Evolutionary conservation across 2,113 vertebrate genomes (phyloP).

Genomic region (Pseudorasbora parva): DNA sequence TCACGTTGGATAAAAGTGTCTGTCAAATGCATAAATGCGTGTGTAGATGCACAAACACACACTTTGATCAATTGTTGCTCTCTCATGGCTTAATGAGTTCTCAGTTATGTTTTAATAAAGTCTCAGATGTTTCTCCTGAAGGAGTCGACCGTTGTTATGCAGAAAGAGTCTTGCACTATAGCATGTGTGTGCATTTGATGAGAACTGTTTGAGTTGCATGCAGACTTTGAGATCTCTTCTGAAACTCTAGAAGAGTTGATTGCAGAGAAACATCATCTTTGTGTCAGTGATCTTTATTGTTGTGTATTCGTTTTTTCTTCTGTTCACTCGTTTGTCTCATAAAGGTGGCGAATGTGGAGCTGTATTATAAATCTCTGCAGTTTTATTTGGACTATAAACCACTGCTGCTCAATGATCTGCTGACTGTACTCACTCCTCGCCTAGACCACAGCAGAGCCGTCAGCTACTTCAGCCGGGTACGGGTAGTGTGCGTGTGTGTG

Average conservation of each 20-base stretch:
- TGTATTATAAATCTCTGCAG: conserved; percentile 89
- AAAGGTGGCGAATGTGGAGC: conserved; percentile 89
- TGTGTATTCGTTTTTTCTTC: background rate
- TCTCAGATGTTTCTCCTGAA: background rate
- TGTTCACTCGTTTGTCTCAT: background rate
- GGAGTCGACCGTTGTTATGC: background rate
- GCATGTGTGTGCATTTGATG: background rate
- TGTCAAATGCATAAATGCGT: too few relatives aligned
- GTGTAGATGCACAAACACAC: too few relatives aligned
- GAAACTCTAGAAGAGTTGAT: too few relatives aligned
- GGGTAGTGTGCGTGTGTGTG: too few relatives aligned
- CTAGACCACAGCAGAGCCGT: conserved; percentile 89
- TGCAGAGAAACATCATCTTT: too few relatives aligned
- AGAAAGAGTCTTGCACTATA: background rate
- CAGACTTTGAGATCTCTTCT: too few relatives aligned
- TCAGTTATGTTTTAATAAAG: background rate
- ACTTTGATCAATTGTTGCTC: background rate
- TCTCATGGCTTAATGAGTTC: too few relatives aligned
- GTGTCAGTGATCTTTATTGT: too few relatives aligned
- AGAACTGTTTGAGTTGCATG: background rate
- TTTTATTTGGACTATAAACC: conserved; percentile 92
- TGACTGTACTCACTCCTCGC: conserved; percentile 86
- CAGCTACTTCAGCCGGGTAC: conserved; percentile 87
- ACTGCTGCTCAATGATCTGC: conserved; percentile 86
- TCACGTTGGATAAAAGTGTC: too few relatives aligned